Base-by-base conservation (phyloP, 2,797 vertebrate species). In the Falco cherrug region DNA sequence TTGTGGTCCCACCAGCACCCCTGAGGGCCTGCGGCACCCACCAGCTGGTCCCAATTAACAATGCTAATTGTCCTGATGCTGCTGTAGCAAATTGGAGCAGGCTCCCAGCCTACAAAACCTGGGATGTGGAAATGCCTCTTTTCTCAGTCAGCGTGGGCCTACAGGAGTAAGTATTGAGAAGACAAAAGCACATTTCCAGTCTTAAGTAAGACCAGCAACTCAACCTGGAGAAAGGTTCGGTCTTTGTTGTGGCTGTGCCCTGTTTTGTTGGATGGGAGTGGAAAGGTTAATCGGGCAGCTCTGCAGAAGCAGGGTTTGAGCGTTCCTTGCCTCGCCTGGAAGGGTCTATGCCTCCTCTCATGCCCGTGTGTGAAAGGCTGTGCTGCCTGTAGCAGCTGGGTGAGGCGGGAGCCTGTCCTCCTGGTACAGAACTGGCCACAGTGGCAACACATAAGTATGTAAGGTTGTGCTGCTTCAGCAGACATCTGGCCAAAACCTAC, bases 41-140 rank as follows among this genome's bases (percentile, higher is more conserved):
- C 57, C 29, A 25, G 28, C 25, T n/a, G 33, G 0, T 13, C 28
- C 45, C 50, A 41, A 13, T 70, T 41, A 48, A 43, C 35, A 9
- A 0, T 29, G 16, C 16, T 53, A 5, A 33, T 14, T 14, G 2
- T 1, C 41, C 51, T 43, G 26, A 20, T 41, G 33, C 53, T 25
- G 45, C 54, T 16, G 7, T 20, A 47, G 59, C 29, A 17, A 15
- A 51, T 0, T 7, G 7, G n/a, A 7, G 5, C 5, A 15, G 10
- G 28, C 3, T 26, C 28, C 13, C 1, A 2, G 59, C 8, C 47
- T n/a, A 18, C 4, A 78, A 37, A 37, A 20, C 2, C 13, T 2
- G 8, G 6, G 10, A 3, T 16, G 26, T 1, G 28, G 22, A 1
- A 3, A 0, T 0, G 0, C 0, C 3, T 0, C 4, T 8, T 10